These are phyloP conservation scores for Gastrophysa polygoni DNA, from an alignment of 2,888 invertebrate species.

Conservation along the genomic window DNA sequence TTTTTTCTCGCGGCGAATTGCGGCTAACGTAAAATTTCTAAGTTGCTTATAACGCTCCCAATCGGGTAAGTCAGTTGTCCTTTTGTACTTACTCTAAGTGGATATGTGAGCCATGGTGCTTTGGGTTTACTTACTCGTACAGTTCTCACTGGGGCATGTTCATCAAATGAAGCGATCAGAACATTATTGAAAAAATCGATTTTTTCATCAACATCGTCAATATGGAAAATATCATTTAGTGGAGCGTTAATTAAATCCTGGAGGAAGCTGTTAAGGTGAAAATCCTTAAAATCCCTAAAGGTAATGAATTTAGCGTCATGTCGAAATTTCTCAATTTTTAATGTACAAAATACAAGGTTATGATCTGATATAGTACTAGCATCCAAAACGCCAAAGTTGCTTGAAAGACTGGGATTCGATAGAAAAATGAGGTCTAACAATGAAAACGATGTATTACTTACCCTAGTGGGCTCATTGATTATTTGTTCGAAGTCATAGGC, in stretches of 20 bases:
- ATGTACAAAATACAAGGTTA: too few species aligned
- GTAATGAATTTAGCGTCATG: background rate
- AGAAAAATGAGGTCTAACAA: constrained; percentile 4
- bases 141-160: background rate
- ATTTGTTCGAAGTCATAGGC: background rate
- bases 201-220: constrained; percentile 3
- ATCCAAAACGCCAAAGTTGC: background rate
- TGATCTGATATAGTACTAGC: background rate
- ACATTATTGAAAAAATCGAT: constrained; percentile 4
- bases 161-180: background rate
- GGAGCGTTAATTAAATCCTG: background rate
- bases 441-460: background rate
- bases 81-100: background rate
- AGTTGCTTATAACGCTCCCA: background rate
- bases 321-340: background rate
- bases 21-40: background rate
- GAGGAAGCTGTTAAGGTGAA: background rate
- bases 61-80: background rate
- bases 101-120: constrained; percentile 6
- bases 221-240: constrained; percentile 8
- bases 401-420: background rate
- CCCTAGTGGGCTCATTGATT: background rate
- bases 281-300: background rate
- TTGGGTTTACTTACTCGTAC: background rate
- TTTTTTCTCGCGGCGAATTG: background rate